Evolutionary conservation across 2,888 invertebrate species (phyloP).

Genomic region (Macrophya alboannulata): DNA sequence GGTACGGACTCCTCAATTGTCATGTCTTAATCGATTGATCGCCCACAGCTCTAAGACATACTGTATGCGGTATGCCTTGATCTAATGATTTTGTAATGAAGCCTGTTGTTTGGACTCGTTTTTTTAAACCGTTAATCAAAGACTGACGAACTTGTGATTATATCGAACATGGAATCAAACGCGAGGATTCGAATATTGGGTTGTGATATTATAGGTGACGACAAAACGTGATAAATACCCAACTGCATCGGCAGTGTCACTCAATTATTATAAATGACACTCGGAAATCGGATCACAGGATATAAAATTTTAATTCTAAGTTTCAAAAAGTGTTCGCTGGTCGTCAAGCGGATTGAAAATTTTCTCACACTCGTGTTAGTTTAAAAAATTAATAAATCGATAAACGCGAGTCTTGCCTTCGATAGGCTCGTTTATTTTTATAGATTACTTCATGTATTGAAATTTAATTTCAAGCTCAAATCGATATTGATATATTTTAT

Average conservation of each 20-base stretch:
- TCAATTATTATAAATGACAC: background rate
- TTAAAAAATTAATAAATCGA: too few relatives aligned
- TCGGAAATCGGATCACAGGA: too few relatives aligned
- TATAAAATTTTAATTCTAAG: too few relatives aligned
- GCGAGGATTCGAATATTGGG: background rate
- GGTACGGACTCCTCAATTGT: background rate
- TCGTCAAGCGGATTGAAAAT: too few relatives aligned
- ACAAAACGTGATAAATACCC: background rate
- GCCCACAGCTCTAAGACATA: constrained; percentile 3
- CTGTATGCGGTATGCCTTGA: background rate
- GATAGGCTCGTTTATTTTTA: too few relatives aligned
- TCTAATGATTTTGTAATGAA: background rate
- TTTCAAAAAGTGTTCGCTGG: too few relatives aligned
- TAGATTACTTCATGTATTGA: too few relatives aligned
- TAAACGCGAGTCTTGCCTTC: too few relatives aligned
- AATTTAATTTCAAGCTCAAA: too few relatives aligned
- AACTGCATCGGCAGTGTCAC: background rate
- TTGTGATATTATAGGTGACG: background rate
- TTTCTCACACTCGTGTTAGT: too few relatives aligned
- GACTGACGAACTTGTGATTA: background rate
- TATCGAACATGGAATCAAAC: background rate
- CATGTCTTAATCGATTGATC: constrained; percentile 25
- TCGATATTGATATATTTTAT: too few relatives aligned
- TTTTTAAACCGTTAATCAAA: constrained; percentile 6
- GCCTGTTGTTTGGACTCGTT: background rate